Base-by-base conservation (phyloP, 2,888 invertebrate species). In the Microctonus hyperodae region DNA sequence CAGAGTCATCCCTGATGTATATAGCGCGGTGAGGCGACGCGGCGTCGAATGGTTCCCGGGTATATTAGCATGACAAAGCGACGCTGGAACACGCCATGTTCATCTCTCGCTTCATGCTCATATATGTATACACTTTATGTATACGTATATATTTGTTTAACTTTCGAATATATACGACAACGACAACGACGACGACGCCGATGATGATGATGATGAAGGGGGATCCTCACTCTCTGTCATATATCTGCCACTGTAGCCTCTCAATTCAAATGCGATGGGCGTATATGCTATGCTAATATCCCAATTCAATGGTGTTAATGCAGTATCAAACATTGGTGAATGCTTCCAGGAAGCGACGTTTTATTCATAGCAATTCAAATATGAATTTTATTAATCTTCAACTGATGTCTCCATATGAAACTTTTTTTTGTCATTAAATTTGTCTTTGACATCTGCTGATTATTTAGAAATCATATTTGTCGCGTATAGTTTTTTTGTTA, bases 201-300 rank as follows among this genome's bases (percentile, higher is more conserved):
- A 64, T 64, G 28, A 44, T 25, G 59, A 20, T 25, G 25, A 44
- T 56, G 31, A 56, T 33, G 56, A 56, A 33, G 56, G 33, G 22
- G 10, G 28, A 28, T 13, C 35, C 33, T 20, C 33, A 63, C 72
- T 63, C 35, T 25, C 51, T 37, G 58, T 35, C 58, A 25, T 31
- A 37, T 58, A 50, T 35, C 51, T 53, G 53, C 35, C 63, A 28
- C 63, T 53, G 23, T 35, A 73, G 77, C 76, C 79, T 80, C 79
- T 79, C 83, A 80, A 83, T 83, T 83, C 83, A 82, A 82, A 83
- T 79, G 82, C 80, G 82, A 81, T 82, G 83, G 82, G 82, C 83
- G 83, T 83, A 82, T n/a, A n/a, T 77, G 83, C 81, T 83, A 83
- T 83, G 83, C 81, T 83, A 82, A 83, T 83, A 81, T 81, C 76